A percentile compares a stretch with the other conserved stretches of the same genome.
phyloP scores from a whole-genome alignment of 2,113 vertebrate genomes.

The Hucho hucho region DNA sequence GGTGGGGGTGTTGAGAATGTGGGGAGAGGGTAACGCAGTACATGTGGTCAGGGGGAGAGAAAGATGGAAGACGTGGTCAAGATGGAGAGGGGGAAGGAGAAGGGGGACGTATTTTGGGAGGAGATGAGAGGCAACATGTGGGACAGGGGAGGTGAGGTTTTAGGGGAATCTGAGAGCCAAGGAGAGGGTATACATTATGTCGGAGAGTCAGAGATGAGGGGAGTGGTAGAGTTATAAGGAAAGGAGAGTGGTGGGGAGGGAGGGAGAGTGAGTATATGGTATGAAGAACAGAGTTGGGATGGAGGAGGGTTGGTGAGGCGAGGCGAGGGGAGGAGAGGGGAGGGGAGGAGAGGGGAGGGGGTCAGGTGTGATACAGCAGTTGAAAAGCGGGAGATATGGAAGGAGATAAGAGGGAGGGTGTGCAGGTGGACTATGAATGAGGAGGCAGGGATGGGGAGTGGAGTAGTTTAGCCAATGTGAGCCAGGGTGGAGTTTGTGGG shows the following conservation, averaged over 20 bases:
- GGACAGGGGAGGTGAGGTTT: neutral
- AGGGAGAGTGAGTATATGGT: neutral
- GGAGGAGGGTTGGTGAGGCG: neutral
- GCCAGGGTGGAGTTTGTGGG: neutral
- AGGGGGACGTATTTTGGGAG: too few relatives aligned
- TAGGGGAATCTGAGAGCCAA: neutral
- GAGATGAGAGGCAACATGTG: too few relatives aligned
- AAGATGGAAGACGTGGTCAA: neutral
- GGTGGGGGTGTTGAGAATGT: neutral
- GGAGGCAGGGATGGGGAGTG: constrained; percentile 33
- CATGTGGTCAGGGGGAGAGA: neutral
- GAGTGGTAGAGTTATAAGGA: neutral
- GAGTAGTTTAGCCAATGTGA: constrained; percentile 10
- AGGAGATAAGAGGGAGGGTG: neutral
- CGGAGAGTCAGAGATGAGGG: too few relatives aligned
- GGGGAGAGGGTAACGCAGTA: neutral
- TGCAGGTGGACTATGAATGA: constrained; percentile 14
- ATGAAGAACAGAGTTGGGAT: constrained; percentile 5
- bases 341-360: neutral
- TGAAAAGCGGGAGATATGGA: neutral
- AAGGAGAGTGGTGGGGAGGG: neutral
- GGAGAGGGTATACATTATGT: neutral
- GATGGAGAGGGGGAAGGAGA: neutral
- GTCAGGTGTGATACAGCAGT: neutral
- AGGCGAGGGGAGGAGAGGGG: neutral